Percentiles rank a stretch among this genome's conserved stretches.
These are phyloP conservation scores for Lamprologus sp. DNA, from an alignment of 2,113 vertebrate genomes.

Conservation along the genomic window DNA sequence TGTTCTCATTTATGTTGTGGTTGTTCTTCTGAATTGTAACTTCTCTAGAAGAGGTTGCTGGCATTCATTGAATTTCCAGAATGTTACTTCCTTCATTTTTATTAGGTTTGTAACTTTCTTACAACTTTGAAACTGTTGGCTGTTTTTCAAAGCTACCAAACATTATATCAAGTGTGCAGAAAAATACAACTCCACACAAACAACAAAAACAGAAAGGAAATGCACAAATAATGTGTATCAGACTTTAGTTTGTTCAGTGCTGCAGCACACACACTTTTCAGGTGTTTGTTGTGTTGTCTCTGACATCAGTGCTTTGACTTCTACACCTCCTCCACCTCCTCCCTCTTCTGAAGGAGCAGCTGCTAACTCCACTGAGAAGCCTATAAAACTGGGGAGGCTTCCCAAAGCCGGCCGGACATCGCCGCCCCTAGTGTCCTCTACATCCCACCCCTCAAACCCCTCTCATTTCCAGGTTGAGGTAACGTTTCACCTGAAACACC, in stretches of 20 bases:
- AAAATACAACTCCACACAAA: neutral
- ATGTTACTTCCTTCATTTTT: neutral
- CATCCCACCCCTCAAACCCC: neutral
- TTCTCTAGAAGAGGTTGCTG: neutral
- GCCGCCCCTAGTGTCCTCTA: neutral
- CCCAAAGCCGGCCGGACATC: neutral
- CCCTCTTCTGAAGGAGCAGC: neutral
- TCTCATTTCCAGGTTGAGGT: neutral
- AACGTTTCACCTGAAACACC: neutral
- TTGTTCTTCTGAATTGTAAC: neutral
- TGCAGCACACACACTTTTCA: neutral
- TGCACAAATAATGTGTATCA: neutral
- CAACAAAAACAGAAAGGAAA: neutral
- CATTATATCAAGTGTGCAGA: neutral
- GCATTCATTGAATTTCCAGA: neutral
- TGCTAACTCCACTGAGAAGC: neutral
- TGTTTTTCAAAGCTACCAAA: neutral
- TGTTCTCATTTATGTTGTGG: neutral
- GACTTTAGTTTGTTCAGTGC: neutral
- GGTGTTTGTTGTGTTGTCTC: neutral
- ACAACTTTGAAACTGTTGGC: neutral
- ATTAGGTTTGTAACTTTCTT: neutral
- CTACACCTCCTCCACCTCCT: neutral
- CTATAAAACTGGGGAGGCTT: accelerated
- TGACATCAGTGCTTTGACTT: neutral